A percentile compares a stretch with the other conserved stretches of the same genome.
Conservation (phyloP, 2,797 vertebrate species). For the Nannoperca obscura region DNA sequence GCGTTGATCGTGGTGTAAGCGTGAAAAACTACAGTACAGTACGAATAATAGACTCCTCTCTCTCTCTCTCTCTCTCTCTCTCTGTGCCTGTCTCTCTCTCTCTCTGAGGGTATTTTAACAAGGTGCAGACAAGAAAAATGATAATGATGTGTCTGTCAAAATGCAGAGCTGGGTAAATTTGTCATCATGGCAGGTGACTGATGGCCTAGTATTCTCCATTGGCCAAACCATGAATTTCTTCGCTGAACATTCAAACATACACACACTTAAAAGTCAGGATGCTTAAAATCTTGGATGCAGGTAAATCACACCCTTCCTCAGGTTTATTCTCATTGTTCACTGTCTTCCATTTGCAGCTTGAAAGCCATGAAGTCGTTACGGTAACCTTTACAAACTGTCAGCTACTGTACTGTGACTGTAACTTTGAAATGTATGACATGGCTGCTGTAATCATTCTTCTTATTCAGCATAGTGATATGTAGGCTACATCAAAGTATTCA, state of each 20-base stretch:
- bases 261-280: slow-evolving; percentile 9
- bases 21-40: slow-evolving; percentile 45
- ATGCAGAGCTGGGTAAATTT: slow-evolving; percentile 75
- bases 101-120: slow-evolving; percentile 77
- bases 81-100: slow-evolving; percentile 25
- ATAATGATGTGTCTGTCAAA: slow-evolving; percentile 83
- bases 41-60: slow-evolving; percentile 36
- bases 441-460: slow-evolving; percentile 45
- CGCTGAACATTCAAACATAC: slow-evolving; percentile 49
- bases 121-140: slow-evolving; percentile 85
- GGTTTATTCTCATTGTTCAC: slow-evolving; percentile 61
- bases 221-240: slow-evolving; percentile 71
- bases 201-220: slow-evolving; percentile 72
- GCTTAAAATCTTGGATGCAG: slow-evolving; percentile 43
- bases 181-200: slow-evolving; percentile 81
- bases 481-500: slow-evolving; percentile 38
- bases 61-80: slow-evolving; percentile 6
- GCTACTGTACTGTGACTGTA: slow-evolving; percentile 49
- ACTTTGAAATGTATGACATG: slow-evolving; percentile 52
- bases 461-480: slow-evolving; percentile 44
- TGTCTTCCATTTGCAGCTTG: slow-evolving; percentile 43
- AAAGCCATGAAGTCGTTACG: slow-evolving; percentile 45
- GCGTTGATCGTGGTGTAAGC: slow-evolving; percentile 21
- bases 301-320: slow-evolving; percentile 54
- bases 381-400: slow-evolving; percentile 70